These are phyloP conservation scores for Protobothrops mucrosquamatus DNA, from an alignment of 2,113 vertebrate genomes.

Conservation along the genomic window DNA sequence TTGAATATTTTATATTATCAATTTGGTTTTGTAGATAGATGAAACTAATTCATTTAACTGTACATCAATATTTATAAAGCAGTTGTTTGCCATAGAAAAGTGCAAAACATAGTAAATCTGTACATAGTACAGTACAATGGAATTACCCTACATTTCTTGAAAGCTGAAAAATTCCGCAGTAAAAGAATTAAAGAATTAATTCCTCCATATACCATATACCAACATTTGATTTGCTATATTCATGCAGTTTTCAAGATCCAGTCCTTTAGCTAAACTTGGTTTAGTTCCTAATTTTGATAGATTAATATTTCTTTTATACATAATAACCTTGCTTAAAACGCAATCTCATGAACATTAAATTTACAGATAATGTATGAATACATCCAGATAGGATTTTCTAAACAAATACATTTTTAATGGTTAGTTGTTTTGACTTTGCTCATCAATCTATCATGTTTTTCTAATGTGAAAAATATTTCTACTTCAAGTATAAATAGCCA, in stretches of 20 bases:
- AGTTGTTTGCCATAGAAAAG: constrained; percentile 62
- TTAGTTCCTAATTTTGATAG: constrained; percentile 49
- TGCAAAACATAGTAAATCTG: constrained; percentile 54
- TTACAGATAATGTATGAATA: constrained; percentile 49
- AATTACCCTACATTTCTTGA: constrained; percentile 59
- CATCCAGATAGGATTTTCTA: constrained; percentile 8
- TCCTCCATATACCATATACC: constrained; percentile 50
- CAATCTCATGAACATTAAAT: constrained; percentile 47
- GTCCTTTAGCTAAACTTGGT: constrained; percentile 48
- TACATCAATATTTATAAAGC: constrained; percentile 49
- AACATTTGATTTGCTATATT: constrained; percentile 19
- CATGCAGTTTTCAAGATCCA: constrained; percentile 51
- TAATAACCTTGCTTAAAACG: constrained; percentile 50
- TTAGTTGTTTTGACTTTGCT: neutral
- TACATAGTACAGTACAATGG: constrained; percentile 55
- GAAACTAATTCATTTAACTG: constrained; percentile 32
- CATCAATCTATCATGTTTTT: neutral
- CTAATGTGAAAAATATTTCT: neutral
- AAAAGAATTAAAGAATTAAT: constrained; percentile 56
- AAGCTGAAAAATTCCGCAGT: constrained; percentile 61
- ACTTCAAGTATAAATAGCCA: neutral
- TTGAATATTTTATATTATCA: constrained; percentile 1
- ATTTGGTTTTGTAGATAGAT: constrained; percentile 33
- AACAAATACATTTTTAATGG: constrained; percentile 11
- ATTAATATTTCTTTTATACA: constrained; percentile 52